phyloP scores from a whole-genome alignment of 2,888 invertebrate species.

The Chorisops tibialis region DNA sequence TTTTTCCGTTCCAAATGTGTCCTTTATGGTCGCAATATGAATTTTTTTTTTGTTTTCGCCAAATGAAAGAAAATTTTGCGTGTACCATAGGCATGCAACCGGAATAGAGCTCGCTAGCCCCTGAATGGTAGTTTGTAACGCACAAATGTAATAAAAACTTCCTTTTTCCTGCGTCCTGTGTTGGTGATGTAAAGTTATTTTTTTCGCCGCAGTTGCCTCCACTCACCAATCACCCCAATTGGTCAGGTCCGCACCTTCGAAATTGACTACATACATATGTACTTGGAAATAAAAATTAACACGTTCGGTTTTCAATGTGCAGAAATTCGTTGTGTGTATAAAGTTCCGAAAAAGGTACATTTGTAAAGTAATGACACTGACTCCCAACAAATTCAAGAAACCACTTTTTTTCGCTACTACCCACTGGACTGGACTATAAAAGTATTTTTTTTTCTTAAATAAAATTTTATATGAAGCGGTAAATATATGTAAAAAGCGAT shows the following conservation, averaged over 20 bases:
- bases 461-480: constrained; percentile 11
- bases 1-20: constrained; percentile 12
- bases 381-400: not conserved
- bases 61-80: constrained; percentile 25
- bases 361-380: not conserved
- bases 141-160: constrained; percentile 37
- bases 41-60: not conserved
- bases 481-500: constrained; percentile 6
- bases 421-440: constrained; percentile 4
- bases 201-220: not conserved
- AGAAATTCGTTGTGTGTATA: not conserved
- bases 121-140: constrained; percentile 38
- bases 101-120: constrained; percentile 30
- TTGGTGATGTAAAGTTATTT: no score
- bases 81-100: constrained; percentile 31
- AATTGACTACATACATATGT: not conserved
- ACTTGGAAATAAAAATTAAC: constrained; percentile 5
- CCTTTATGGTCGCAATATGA: constrained; percentile 19
- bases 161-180: not conserved
- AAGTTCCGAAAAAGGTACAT: not conserved
- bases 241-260: constrained; percentile 20
- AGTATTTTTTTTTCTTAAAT: constrained; percentile 7
- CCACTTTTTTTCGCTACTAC: not conserved
- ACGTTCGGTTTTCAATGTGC: not conserved
- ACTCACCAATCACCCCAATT: not conserved